Conservation (phyloP, 2,888 invertebrate genomes). For the Ditula angustiorana region DNA sequence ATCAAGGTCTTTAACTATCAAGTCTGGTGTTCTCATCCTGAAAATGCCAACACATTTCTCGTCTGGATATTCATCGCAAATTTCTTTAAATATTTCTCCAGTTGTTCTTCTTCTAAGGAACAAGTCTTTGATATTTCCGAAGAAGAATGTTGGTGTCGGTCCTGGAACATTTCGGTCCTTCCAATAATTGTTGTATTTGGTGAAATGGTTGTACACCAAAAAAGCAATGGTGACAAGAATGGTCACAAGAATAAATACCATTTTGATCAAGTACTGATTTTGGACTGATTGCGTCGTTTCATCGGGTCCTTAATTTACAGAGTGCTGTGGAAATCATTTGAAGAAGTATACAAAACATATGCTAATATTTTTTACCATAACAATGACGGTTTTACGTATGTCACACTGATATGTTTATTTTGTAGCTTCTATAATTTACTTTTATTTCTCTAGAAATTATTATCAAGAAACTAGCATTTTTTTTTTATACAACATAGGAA, state of each 20-base stretch:
- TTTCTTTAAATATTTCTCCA: constrained; percentile 42
- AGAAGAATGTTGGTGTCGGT: constrained; percentile 48
- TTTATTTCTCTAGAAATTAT: too few relatives aligned
- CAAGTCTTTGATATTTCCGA: constrained; percentile 48
- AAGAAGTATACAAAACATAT: too few relatives aligned
- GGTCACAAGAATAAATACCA: background rate
- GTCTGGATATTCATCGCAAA: constrained; percentile 47
- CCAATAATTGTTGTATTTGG: constrained; percentile 47
- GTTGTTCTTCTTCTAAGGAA: constrained; percentile 41
- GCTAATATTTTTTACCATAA: too few relatives aligned
- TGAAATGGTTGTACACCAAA: constrained; percentile 43
- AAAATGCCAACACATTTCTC: constrained; percentile 52
- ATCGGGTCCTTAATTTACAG: too few relatives aligned
- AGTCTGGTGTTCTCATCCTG: constrained; percentile 35
- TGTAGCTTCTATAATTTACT: too few relatives aligned
- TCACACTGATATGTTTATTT: too few relatives aligned
- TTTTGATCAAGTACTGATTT: too few relatives aligned
- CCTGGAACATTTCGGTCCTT: constrained; percentile 45
- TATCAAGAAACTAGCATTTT: too few relatives aligned
- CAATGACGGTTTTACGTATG: too few relatives aligned
- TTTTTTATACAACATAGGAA: too few relatives aligned
- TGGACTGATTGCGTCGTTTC: too few relatives aligned
- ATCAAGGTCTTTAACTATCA: constrained; percentile 44
- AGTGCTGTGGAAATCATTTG: too few relatives aligned
- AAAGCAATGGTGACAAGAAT: background rate